Evolutionary conservation across 2,888 invertebrate species (phyloP).

Genomic region (Cheilosia vernalis): DNA sequence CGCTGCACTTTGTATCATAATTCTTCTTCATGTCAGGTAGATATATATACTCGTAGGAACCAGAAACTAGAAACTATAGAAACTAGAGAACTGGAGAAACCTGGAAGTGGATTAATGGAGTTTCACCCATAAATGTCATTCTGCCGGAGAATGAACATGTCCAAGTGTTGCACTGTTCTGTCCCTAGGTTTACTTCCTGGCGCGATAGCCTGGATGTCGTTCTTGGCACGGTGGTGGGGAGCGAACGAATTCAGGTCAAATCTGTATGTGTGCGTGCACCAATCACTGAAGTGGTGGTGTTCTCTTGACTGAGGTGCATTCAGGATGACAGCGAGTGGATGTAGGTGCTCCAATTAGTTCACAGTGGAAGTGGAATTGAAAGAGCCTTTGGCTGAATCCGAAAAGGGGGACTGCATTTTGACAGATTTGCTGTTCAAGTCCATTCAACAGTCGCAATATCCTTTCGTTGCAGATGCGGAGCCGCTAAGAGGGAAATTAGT

Average conservation of each 20-base stretch:
- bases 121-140: conserved; percentile 73
- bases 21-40: conserved; percentile 29
- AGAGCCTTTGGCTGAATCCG: conserved; percentile 42
- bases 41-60: no score
- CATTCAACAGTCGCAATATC: conserved; percentile 29
- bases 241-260: conserved; percentile 48
- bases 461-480: background rate
- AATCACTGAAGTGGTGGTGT: background rate
- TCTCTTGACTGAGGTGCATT: conserved; percentile 45
- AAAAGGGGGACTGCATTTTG: conserved; percentile 27
- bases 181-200: conserved; percentile 61
- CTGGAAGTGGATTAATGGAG: conserved; percentile 66
- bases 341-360: conserved; percentile 69
- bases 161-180: conserved; percentile 35
- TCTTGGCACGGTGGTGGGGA: no score
- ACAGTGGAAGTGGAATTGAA: conserved; percentile 33
- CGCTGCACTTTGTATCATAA: conserved; percentile 41
- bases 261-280: background rate
- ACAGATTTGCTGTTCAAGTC: conserved; percentile 43
- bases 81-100: conserved; percentile 34
- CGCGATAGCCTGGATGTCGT: background rate
- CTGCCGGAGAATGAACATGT: conserved; percentile 52
- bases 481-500: conserved; percentile 44
- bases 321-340: conserved; percentile 63
- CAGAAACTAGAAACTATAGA: background rate